Conservation (phyloP, 2,888 invertebrate species). For the Proisotoma minuta region DNA sequence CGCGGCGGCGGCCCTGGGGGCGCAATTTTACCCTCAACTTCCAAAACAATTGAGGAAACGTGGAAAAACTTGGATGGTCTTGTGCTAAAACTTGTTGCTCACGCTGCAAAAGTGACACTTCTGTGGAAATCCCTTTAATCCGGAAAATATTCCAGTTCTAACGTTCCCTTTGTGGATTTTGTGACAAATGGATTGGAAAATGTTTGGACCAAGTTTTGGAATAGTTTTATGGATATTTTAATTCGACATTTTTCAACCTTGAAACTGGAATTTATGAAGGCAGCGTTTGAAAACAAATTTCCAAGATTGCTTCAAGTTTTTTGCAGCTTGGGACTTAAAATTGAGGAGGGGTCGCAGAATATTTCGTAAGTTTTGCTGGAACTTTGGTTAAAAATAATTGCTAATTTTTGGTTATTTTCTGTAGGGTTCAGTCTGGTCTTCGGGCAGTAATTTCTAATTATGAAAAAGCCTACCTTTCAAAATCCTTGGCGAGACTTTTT, state of each 20-base stretch:
- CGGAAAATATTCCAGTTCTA: constrained; percentile 37
- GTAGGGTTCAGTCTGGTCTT: constrained; percentile 47
- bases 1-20: constrained; percentile 56
- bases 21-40: constrained; percentile 57
- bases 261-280: constrained; percentile 62
- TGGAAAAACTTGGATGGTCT: constrained; percentile 76
- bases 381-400: background rate
- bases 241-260: constrained; percentile 36
- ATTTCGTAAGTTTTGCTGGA: constrained; percentile 15
- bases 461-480: constrained; percentile 79
- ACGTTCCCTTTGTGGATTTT: constrained; percentile 31
- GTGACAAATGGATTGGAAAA: constrained; percentile 23
- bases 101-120: constrained; percentile 33
- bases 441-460: constrained; percentile 61
- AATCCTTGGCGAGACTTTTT: constrained; percentile 73
- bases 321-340: constrained; percentile 50
- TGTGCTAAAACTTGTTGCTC: constrained; percentile 27
- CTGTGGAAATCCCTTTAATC: constrained; percentile 29
- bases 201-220: constrained; percentile 40
- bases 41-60: constrained; percentile 51
- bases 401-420: constrained; percentile 51
- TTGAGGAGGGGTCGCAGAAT: constrained; percentile 35
- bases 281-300: constrained; percentile 80
- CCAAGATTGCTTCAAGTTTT: constrained; percentile 78
- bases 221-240: constrained; percentile 40